Base-by-base conservation (phyloP, 2,888 invertebrate species). In the Sphaeridia pumilis region DNA sequence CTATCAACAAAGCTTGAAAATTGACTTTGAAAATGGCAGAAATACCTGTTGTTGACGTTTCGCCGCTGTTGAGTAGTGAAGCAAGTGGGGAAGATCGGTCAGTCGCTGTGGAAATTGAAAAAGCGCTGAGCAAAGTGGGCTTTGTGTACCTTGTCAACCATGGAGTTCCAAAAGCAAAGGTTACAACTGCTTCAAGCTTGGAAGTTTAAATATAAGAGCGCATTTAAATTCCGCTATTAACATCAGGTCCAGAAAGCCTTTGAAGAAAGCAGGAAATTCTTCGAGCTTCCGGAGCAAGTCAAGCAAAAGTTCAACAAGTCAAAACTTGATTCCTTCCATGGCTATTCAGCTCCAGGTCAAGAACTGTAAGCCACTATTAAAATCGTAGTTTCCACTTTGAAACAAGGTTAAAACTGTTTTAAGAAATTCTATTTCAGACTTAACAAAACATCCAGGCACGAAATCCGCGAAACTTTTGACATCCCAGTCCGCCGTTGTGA, bases 61-160 rank as follows among this genome's bases (percentile, higher is more conserved):
- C 50, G 1, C 49, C 48, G 20, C 10, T 60, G n/a, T 46, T 35
- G 17, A 35, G 2, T 35, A 49, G 20, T 21, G 28, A 42, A 1
- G n/a, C 44, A 12, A 31, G 27, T 14, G 42, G 47, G 28, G 49
- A 56, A 22, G 56, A 60, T 10, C 58, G 55, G 54, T 22, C 3
- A 5, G 43, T 56, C 21, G 57, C 60, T 2, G 22, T 57, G 12
- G 52, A 60, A 50, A 46, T 66, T n/a, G 56, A 58, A n/a, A 36
- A 55, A 21, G 65, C 64, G 1, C 52, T 66, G 24, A 56, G 56
- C 20, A 46, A 47, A 25, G 56, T 65, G 34, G 66, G 65, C 14
- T 66, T 66, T 53, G 65, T 59, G 4, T 65, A 64, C 36, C 35
- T 66, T 12, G 58, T 52, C 7, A 65, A 65, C 51, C 66, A 66